These are phyloP conservation scores for Acromyrmex charruanus DNA, from an alignment of 1,140 invertebrate species.

Conservation along the genomic window DNA sequence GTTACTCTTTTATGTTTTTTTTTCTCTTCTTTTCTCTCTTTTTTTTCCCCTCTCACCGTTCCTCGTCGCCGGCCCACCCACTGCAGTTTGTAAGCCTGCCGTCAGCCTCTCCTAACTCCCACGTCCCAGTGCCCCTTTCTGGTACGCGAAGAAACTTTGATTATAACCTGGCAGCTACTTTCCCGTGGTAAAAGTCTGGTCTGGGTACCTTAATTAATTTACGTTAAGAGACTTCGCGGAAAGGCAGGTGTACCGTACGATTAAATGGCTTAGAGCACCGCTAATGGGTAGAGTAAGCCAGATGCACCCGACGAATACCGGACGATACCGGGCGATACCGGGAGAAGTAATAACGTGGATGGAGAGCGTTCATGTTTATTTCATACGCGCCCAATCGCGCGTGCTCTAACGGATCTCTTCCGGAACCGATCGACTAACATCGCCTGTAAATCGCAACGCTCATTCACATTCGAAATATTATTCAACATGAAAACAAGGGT, in stretches of 20 bases:
- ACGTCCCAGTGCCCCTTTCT: constrained; percentile 17
- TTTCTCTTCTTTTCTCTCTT: neutral
- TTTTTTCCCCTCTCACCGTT: neutral
- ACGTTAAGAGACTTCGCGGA: constrained; percentile 62
- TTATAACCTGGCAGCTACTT: constrained; percentile 71
- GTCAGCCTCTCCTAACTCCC: neutral
- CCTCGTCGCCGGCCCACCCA: neutral
- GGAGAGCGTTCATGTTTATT: constrained; percentile 51
- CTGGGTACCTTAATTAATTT: constrained; percentile 75
- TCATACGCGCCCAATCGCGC: constrained; percentile 44
- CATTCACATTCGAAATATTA: neutral
- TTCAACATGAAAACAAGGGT: neutral
- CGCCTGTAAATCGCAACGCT: constrained; percentile 22
- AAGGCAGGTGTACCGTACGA: constrained; percentile 67
- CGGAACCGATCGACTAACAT: neutral
- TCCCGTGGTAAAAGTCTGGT: constrained; percentile 62
- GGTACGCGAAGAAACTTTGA: constrained; percentile 67
- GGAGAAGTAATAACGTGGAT: constrained; percentile 42
- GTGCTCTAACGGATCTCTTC: constrained; percentile 20
- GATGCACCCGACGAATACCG: neutral
- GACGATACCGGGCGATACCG: constrained; percentile 48
- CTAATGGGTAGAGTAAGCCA: constrained; percentile 68
- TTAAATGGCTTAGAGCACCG: constrained; percentile 71
- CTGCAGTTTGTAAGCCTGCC: constrained; percentile 39
- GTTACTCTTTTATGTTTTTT: neutral